These are phyloP conservation scores for Calephelis virginiensis DNA, from an alignment of 1,140 invertebrate genomes.

Conservation along the genomic window DNA sequence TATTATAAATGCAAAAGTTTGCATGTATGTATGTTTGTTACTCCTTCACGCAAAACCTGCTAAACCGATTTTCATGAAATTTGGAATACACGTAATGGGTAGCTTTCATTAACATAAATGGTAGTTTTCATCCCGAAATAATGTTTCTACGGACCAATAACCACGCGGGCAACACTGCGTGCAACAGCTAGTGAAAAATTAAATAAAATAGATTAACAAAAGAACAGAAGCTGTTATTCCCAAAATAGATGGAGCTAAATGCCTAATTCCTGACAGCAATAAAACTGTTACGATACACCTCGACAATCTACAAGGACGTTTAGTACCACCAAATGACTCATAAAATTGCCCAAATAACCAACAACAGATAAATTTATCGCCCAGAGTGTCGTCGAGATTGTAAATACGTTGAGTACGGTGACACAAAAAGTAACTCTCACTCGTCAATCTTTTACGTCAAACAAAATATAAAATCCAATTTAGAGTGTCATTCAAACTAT, in stretches of 20 bases:
- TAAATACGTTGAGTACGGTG: slow-evolving; percentile 53
- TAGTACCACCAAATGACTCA: slow-evolving; percentile 68
- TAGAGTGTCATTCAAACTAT: slow-evolving; percentile 56
- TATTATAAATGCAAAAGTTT: too few species aligned
- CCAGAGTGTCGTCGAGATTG: slow-evolving; percentile 50
- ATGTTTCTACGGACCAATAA: too few species aligned
- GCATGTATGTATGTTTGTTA: too few species aligned
- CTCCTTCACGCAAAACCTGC: too few species aligned
- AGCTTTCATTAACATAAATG: too few species aligned
- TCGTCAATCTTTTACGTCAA: slow-evolving; percentile 78
- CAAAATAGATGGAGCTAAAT: neutral
- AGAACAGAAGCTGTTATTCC: neutral
- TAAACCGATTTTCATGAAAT: too few species aligned
- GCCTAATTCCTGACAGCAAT: slow-evolving; percentile 25
- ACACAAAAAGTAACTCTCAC: slow-evolving; percentile 42
- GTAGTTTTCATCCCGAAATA: too few species aligned
- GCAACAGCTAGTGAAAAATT: too few species aligned
- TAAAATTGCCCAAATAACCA: slow-evolving; percentile 73
- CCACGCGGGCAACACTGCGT: too few species aligned
- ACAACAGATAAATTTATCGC: slow-evolving; percentile 67
- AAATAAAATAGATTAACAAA: neutral
- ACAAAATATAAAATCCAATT: slow-evolving; percentile 79
- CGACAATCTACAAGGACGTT: slow-evolving; percentile 48
- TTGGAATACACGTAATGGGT: too few species aligned
- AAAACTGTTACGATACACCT: slow-evolving; percentile 43